Base-by-base conservation (phyloP, 2,797 vertebrate species). In the Clarias fuscus region DNA sequence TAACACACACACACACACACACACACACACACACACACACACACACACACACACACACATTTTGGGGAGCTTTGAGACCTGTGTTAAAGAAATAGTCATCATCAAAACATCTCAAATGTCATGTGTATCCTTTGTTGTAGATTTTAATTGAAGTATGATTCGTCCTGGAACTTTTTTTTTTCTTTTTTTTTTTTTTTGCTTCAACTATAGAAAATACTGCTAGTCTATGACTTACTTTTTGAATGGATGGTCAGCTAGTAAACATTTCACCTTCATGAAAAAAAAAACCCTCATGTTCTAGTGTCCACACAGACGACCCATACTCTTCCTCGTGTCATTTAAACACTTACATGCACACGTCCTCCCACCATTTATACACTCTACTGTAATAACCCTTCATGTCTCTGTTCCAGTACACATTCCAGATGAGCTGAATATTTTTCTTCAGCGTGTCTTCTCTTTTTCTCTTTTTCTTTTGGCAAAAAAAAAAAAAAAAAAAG, bases 401-500 rank as follows among this genome's bases (percentile, higher is more conserved):
- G 37, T 40, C 58, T 80, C 15, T 53, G 20, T 79, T 79, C 37
- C 53, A 70, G 30, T 65, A 22, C 18, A 6, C 15, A 61, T 87
- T 83, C 75, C 76, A 61, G 56, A 85, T 77, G 61, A 56, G 53
- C 76, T 27, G 67, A 59, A 82, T 82, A 77, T 75, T 62, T 88
- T 85, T 87, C 59, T 79, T 58, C 56, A 68, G 89, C 86, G 67
- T 82, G 86, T 92, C 71, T 91, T 91, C 87, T 93, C 89, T 91
- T 15, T 77, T n/a, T 76, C 48, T 75, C 75, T 33, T 48, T 40
- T 24, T 40, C 58, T 24, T 62, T 37, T 61, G 27, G 15, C 14
- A 67, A 67, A 27, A 67, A 27, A 67, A 67, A 30, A 30, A 30
- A 11, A 43, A 71, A 90, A 93, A 84, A 93, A 91, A 91, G 89